phyloP scores from a whole-genome alignment of 2,797 vertebrate genomes.

The Streptopelia turtur region DNA sequence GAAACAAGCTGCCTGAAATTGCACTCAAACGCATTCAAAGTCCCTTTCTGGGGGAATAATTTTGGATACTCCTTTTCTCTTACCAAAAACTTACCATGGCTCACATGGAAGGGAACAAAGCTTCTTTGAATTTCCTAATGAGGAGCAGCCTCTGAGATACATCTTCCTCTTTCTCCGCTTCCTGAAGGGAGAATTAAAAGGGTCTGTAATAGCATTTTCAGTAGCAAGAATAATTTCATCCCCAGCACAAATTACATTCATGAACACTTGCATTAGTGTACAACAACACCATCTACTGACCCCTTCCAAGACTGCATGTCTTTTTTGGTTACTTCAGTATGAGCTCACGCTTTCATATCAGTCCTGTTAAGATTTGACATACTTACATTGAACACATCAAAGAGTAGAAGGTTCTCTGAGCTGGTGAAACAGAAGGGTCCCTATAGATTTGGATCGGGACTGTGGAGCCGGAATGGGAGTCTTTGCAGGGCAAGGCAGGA shows the following conservation, averaged over 20 bases:
- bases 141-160: background rate
- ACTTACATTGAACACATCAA: background rate
- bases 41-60: background rate
- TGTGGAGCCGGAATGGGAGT: background rate
- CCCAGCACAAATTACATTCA: background rate
- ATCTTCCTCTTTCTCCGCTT: background rate
- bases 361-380: background rate
- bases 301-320: background rate
- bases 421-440: background rate
- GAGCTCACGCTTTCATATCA: background rate
- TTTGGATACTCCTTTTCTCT: background rate
- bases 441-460: background rate
- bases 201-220: background rate
- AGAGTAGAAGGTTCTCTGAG: background rate
- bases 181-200: background rate
- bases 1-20: background rate
- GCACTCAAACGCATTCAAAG: background rate
- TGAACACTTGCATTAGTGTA: background rate
- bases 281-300: slow-evolving; percentile 23
- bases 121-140: background rate
- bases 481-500: background rate
- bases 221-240: background rate
- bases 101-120: background rate
- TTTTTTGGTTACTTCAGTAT: background rate
- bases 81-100: background rate